phyloP scores from a whole-genome alignment of 1,140 invertebrate genomes.

The Hypsibius dujardini region DNA sequence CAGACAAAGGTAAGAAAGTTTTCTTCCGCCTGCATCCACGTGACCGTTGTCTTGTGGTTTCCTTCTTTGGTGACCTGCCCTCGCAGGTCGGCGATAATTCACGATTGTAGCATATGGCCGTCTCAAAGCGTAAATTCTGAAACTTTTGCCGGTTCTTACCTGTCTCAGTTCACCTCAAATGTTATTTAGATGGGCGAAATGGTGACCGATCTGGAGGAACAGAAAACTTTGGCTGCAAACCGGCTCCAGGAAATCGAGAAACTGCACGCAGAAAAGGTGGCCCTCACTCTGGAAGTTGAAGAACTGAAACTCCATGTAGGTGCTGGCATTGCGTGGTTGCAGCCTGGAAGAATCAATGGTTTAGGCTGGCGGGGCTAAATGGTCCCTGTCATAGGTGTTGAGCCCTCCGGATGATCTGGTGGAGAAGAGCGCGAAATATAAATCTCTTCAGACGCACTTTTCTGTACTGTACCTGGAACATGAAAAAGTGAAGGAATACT shows the following conservation, averaged over 20 bases:
- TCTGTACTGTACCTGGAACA: conserved; percentile 94
- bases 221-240: conserved; percentile 73
- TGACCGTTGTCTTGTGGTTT: background rate
- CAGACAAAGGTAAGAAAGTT: conserved; percentile 39
- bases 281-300: conserved; percentile 68
- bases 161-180: conserved; percentile 20
- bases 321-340: background rate
- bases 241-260: conserved; percentile 79
- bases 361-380: too few relatives aligned
- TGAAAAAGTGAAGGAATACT: conserved; percentile 51
- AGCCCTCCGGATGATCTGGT: conserved; percentile 87
- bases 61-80: background rate
- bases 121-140: conserved; percentile 17
- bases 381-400: conserved; percentile 47
- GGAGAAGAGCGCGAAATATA: conserved; percentile 95
- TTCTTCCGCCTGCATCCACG: too few relatives aligned
- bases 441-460: conserved; percentile 92
- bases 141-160: conserved; percentile 21
- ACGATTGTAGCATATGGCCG: too few relatives aligned
- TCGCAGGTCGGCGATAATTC: too few relatives aligned
- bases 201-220: conserved; percentile 75
- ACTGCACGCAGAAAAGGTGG: conserved; percentile 71
- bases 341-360: too few relatives aligned
- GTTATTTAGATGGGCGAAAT: conserved; percentile 60
- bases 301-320: conserved; percentile 93